Conservation (phyloP, 2,113 vertebrate genomes). For the Charina bottae region DNA sequence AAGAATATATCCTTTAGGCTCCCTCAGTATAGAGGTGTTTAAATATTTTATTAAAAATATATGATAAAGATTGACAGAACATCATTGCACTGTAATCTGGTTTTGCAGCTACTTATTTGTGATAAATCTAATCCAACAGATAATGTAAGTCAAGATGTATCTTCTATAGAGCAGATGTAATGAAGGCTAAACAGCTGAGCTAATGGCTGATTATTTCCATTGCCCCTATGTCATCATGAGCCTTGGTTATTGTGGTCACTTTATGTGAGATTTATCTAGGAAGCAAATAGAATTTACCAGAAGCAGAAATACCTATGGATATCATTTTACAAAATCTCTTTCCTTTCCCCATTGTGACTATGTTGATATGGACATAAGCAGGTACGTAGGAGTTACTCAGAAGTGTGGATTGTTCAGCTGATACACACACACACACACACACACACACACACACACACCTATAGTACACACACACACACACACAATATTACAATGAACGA, state of each 20-base stretch:
- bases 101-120: slow-evolving; percentile 28
- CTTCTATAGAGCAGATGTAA: slow-evolving; percentile 30
- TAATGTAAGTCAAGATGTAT: slow-evolving; percentile 19
- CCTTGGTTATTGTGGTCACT: slow-evolving; percentile 16
- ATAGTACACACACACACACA: neutral
- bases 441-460: neutral
- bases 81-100: slow-evolving; percentile 13
- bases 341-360: neutral
- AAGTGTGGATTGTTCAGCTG: neutral
- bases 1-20: neutral
- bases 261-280: slow-evolving; percentile 27
- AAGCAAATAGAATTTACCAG: slow-evolving; percentile 18
- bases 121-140: slow-evolving; percentile 22
- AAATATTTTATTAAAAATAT: slow-evolving; percentile 1
- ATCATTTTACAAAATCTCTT: slow-evolving; percentile 11
- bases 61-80: slow-evolving; percentile 46
- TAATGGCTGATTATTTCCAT: neutral
- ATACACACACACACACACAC: neutral
- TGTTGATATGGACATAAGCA: slow-evolving; percentile 2
- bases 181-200: slow-evolving; percentile 10
- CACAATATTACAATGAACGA: neutral
- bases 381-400: neutral
- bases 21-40: neutral
- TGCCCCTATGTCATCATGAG: neutral
- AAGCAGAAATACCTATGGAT: slow-evolving; percentile 22